Evolutionary conservation across 2,888 invertebrate species (phyloP), one percentile per base, ranked within the genome.

Genomic region (Brenthis hecate): DNA sequence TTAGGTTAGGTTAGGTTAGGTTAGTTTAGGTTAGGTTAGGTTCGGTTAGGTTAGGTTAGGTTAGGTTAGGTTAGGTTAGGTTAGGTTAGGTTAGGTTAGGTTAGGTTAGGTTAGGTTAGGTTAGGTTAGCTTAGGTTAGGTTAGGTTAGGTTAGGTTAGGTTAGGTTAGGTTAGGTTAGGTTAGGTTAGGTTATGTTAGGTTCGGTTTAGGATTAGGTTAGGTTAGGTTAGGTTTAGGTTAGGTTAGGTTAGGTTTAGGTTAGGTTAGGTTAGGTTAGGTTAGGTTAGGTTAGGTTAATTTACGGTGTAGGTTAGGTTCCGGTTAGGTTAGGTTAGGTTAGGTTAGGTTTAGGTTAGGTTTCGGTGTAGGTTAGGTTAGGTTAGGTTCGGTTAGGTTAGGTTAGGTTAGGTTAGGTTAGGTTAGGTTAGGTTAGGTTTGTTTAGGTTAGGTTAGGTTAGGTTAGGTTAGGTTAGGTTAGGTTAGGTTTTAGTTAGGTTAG

Each of bases 341-440:
- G 61, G 51, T 51, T 50, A 61, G 51, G 61, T 61, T 61, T n/a
- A 61, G 61, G 67, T 70, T 70, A 70, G 70, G 70, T 70, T 70
- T n/a, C n/a, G n/a, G n/a, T n/a, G n/a, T n/a, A n/a, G n/a, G n/a
- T n/a, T n/a, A 67, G 70, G 61, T 72, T 65, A 66, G 72, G 66
- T 72, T 69, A 69, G 72, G 69, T 72, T 68, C 66, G 72, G 68
- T 72, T 68, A 72, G 72, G 72, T 72, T 72, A 66, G 72, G 71
- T 71, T 71, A 65, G 70, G 70, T 70, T 70, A 67, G 70, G 69
- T 70, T 70, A 66, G 69, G 69, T 70, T 70, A 66, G 65, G 65
- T 70, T 70, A 66, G 65, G 67, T 66, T 71, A 64, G 65, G 67
- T 71, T 71, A 63, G 66, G 65, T 66, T 63, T 56, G 60, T 64